phyloP scores from a whole-genome alignment of 2,888 invertebrate species.

The Leptura quadrifasciata region DNA sequence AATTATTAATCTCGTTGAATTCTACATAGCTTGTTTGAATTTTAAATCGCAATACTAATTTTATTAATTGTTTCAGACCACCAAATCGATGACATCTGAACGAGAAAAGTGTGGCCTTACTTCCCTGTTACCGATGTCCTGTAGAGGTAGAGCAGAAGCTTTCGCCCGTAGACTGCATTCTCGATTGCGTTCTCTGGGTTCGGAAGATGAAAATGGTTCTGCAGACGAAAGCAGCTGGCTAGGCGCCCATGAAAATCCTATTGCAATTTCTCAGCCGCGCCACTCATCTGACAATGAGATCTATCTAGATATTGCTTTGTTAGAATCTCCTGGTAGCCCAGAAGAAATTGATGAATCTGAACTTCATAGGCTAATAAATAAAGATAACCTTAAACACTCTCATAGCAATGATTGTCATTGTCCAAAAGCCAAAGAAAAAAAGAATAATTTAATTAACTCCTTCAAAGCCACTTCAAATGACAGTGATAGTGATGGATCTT shows the following conservation, averaged over 20 bases:
- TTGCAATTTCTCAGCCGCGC: slow-evolving; percentile 74
- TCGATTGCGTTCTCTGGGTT: slow-evolving; percentile 83
- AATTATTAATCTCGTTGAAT: no score
- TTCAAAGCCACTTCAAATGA: slow-evolving; percentile 62
- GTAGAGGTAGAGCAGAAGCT: slow-evolving; percentile 86
- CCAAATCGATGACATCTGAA: slow-evolving; percentile 71
- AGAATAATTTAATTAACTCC: slow-evolving; percentile 52
- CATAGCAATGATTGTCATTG: slow-evolving; percentile 69
- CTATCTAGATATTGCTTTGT: slow-evolving; percentile 80
- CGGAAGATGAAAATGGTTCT: slow-evolving; percentile 71
- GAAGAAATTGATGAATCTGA: slow-evolving; percentile 69
- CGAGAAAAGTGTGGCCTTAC: slow-evolving; percentile 80
- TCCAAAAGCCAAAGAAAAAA: slow-evolving; percentile 75
- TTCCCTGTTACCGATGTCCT: slow-evolving; percentile 85
- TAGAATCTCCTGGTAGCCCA: slow-evolving; percentile 83
- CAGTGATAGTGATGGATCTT: slow-evolving; percentile 75
- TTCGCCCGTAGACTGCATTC: slow-evolving; percentile 87
- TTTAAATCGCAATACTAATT: background rate
- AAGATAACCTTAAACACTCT: slow-evolving; percentile 61
- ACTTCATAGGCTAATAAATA: slow-evolving; percentile 69
- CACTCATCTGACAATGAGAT: slow-evolving; percentile 76
- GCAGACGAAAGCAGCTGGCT: slow-evolving; percentile 64
- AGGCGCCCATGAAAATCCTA: slow-evolving; percentile 66
- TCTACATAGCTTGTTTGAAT: no score
- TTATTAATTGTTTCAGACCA: slow-evolving; percentile 33